Base-by-base conservation (phyloP, 2,888 invertebrate species). In the Adineta ricciae region DNA sequence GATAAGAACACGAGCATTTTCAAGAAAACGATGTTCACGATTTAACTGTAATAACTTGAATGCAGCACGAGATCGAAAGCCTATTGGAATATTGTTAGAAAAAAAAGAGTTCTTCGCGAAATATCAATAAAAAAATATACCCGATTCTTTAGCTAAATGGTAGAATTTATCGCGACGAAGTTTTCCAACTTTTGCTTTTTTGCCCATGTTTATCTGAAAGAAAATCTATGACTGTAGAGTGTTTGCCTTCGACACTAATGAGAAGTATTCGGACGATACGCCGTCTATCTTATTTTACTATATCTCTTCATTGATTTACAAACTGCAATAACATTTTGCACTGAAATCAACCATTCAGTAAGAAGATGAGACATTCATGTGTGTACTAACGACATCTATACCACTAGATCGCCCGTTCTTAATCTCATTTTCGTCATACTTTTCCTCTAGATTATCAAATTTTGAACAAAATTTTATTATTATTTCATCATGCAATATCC, bases 1-100 rank as follows among this genome's bases (percentile, higher is more conserved):
- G 88, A 99, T 93, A 88, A 96, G 95, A 92, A 99, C 97, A 92
- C 95, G 93, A 0, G 97, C 95, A 89, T 94, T 94, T 92, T 98
- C 96, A 11, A 99, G 92, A 91, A 99, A 99, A 84, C 96, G 95
- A 91, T 95, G 99, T 90, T 97, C 97, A 87, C 97, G 93, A 91
- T 99, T 99, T 84, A 99, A 91, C 90, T 99, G 99, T 87, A 99
- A 95, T 88, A 99, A 93, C 90, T 99, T 99, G 91, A 99, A 99
- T n/a, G 99, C 96, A 88, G 99, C 96, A 92, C 99, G 93, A 87
- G 98, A 97, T 87, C 99, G 93, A 91, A 93, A 99, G 88, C 99
- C 78, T 78, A 41, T 16, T 7, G 97, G 96, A 89, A 86, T 88
- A 87, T 72, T 85, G 84, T 86, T 32, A 46, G 82, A 19, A 64